Conservation (phyloP, 1,140 invertebrate species). For the Achroia grisella region DNA sequence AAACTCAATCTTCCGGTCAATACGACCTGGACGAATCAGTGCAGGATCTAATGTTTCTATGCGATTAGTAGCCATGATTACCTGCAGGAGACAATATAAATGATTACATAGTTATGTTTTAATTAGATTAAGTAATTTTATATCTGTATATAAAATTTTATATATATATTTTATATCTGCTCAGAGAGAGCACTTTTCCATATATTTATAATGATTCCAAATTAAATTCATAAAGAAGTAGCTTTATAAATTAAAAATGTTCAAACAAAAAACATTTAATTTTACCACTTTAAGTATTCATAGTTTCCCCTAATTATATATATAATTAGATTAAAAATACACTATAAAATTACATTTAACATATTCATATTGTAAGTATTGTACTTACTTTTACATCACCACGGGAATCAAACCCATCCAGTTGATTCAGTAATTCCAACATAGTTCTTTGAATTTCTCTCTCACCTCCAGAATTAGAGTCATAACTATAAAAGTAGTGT, state of each 20-base stretch:
- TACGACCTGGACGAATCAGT: constrained; percentile 97
- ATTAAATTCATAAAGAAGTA: too few species aligned
- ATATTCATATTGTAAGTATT: neutral
- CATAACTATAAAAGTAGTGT: constrained; percentile 79
- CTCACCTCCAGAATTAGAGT: constrained; percentile 99
- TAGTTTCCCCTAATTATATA: too few species aligned
- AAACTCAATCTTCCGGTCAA: constrained; percentile 99
- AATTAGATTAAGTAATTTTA: neutral
- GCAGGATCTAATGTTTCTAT: constrained; percentile 99
- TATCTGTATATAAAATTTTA: too few species aligned
- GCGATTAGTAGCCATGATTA: constrained; percentile 99
- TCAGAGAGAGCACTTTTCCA: too few species aligned
- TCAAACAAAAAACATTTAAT: too few species aligned
- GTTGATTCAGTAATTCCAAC: constrained; percentile 98
- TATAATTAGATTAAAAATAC: too few species aligned
- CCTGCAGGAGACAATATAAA: constrained; percentile 74
- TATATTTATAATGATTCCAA: too few species aligned
- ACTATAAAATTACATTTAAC: too few species aligned
- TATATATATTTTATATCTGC: too few species aligned
- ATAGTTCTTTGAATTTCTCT: constrained; percentile 99
- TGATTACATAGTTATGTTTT: neutral
- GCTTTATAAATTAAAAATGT: too few species aligned
- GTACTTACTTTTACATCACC: constrained; percentile 91
- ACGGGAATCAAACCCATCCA: constrained; percentile 98
- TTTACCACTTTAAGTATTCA: too few species aligned